Conservation (phyloP, 2,797 vertebrate species). For the Neomorphus geoffroyi region DNA sequence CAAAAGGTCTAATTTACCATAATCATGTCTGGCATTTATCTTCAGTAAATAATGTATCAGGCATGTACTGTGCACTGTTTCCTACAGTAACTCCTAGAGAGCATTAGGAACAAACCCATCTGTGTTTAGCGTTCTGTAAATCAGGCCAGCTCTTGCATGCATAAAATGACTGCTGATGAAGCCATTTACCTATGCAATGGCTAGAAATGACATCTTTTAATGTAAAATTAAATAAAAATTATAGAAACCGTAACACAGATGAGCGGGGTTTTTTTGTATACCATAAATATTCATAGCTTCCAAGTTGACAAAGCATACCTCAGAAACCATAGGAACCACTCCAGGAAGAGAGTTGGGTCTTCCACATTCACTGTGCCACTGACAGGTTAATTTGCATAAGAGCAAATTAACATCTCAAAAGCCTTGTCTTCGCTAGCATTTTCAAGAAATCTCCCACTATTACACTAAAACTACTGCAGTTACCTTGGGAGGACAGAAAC, state of each 20-base stretch:
- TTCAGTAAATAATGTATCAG: constrained; percentile 70
- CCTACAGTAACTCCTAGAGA: constrained; percentile 51
- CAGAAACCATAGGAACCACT: constrained; percentile 78
- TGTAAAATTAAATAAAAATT: constrained; percentile 74
- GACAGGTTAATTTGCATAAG: constrained; percentile 78
- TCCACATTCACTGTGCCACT: constrained; percentile 67
- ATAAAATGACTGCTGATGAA: constrained; percentile 70
- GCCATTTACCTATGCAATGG: constrained; percentile 66
- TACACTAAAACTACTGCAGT: not conserved
- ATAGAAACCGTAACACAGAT: constrained; percentile 52
- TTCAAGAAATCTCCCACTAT: constrained; percentile 40
- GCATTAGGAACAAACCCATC: constrained; percentile 46
- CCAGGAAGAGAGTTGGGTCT: constrained; percentile 72
- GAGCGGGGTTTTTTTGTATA: constrained; percentile 1
- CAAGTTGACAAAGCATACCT: constrained; percentile 69
- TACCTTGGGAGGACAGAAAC: not conserved
- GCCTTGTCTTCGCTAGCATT: not conserved
- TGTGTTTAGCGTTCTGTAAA: constrained; percentile 59
- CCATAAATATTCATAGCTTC: constrained; percentile 80
- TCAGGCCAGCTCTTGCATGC: constrained; percentile 45
- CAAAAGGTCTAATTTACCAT: constrained; percentile 79
- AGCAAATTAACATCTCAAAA: constrained; percentile 81
- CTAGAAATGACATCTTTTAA: constrained; percentile 62
- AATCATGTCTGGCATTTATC: constrained; percentile 75
- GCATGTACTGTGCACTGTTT: constrained; percentile 41